Percentiles rank a stretch among this genome's conserved stretches.
phyloP scores from a whole-genome alignment of 30 jellyfish, hydroid and myxozoan genomes.

The Nemopilema nomurai region DNA sequence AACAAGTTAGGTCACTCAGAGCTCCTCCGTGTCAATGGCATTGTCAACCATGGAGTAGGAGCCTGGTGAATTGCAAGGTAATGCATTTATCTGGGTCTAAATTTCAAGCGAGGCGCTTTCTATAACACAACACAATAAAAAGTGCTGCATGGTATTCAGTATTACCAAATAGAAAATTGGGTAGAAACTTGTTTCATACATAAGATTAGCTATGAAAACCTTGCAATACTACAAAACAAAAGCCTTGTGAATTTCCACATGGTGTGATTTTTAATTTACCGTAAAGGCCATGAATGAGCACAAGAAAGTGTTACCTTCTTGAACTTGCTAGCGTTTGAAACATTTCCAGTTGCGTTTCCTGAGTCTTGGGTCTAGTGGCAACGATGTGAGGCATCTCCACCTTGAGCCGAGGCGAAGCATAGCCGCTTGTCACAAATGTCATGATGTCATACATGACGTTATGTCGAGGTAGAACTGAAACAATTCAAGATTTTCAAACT shows the following conservation, averaged over 20 bases:
- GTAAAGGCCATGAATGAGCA: not conserved
- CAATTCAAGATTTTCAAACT: not conserved
- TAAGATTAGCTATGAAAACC: not conserved
- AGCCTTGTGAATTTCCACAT: too few species aligned
- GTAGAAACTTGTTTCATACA: too few species aligned
- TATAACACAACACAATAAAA: too few species aligned
- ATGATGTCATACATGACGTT: slow-evolving; percentile 78
- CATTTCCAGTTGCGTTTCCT: slow-evolving; percentile 57
- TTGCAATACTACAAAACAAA: not conserved
- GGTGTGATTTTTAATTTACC: not conserved
- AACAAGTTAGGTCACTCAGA: too few species aligned
- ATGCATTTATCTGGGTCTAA: too few species aligned
- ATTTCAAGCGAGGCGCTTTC: too few species aligned
- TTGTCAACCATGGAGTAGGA: too few species aligned
- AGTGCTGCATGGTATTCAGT: too few species aligned
- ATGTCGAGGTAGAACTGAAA: slow-evolving; percentile 80
- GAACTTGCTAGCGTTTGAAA: slow-evolving; percentile 30
- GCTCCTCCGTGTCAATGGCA: too few species aligned
- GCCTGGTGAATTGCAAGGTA: too few species aligned
- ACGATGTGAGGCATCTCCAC: slow-evolving; percentile 55
- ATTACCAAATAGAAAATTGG: too few species aligned
- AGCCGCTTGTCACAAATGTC: slow-evolving; percentile 64
- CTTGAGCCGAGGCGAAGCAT: slow-evolving; percentile 57
- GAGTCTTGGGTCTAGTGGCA: slow-evolving; percentile 52
- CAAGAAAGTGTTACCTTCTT: slow-evolving; percentile 39